Evolutionary conservation across 2,797 vertebrate genomes (phyloP).

Genomic region (Prionace glauca): DNA sequence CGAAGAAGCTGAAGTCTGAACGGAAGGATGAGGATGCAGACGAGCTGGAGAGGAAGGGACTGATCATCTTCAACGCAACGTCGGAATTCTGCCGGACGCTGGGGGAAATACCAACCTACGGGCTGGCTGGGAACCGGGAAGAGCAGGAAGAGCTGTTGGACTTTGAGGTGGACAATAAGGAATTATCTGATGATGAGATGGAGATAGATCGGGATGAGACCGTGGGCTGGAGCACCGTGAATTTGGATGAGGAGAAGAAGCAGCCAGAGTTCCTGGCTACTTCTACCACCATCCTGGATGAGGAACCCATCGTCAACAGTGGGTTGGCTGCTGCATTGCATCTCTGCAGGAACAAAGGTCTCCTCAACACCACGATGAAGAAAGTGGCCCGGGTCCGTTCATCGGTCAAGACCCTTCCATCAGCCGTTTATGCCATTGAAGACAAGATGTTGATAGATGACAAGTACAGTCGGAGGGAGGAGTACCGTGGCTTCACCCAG

Average conservation of each 20-base stretch:
- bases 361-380: conserved; percentile 82
- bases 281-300: conserved; percentile 84
- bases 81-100: conserved; percentile 87
- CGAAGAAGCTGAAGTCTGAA: conserved; percentile 51
- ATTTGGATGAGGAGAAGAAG: conserved; percentile 79
- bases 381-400: conserved; percentile 78
- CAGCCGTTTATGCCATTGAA: conserved; percentile 86
- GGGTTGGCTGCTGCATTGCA: conserved; percentile 76
- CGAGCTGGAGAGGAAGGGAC: conserved; percentile 67
- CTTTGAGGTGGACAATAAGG: conserved; percentile 74
- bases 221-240: conserved; percentile 83
- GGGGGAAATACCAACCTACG: conserved; percentile 87
- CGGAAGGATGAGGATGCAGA: conserved; percentile 55
- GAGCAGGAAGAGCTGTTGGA: conserved; percentile 90
- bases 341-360: conserved; percentile 86
- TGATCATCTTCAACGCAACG: conserved; percentile 84
- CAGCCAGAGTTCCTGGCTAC: conserved; percentile 74
- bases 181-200: conserved; percentile 64
- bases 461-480: conserved; percentile 84
- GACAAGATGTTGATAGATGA: conserved; percentile 93
- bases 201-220: conserved; percentile 83
- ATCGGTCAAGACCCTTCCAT: conserved; percentile 67
- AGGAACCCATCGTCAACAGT: conserved; percentile 85
- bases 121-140: conserved; percentile 81
- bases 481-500: conserved; percentile 86